Conservation (phyloP, 2,113 vertebrate species). For the Okapia johnstoni region DNA sequence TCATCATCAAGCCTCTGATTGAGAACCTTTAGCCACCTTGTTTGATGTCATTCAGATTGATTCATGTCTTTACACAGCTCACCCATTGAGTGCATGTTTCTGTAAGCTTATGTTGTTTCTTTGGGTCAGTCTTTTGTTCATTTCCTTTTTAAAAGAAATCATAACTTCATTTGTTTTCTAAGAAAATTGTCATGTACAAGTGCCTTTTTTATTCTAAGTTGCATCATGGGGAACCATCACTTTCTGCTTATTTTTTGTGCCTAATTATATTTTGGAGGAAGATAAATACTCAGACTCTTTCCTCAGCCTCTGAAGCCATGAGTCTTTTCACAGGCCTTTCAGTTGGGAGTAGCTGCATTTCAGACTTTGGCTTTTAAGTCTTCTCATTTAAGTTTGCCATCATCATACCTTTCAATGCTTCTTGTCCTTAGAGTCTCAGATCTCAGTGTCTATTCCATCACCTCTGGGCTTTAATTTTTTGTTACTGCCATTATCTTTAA, state of each 20-base stretch:
- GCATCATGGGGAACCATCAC: neutral
- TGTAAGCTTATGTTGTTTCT: neutral
- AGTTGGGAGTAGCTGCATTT: neutral
- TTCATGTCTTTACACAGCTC: neutral
- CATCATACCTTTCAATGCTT: neutral
- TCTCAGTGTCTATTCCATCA: neutral
- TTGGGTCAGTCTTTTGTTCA: neutral
- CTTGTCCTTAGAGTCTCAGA: neutral
- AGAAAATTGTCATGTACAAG: neutral
- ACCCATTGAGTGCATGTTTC: neutral
- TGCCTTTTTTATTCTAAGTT: neutral
- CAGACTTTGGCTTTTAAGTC: neutral
- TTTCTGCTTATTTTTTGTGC: neutral
- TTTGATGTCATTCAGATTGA: neutral
- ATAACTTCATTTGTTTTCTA: neutral
- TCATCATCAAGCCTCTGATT: neutral
- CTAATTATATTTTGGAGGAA: neutral
- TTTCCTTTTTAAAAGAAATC: neutral
- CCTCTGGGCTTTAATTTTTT: neutral
- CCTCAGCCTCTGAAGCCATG: neutral
- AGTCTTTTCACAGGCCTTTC: neutral
- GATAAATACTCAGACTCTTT: neutral
- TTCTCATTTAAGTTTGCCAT: neutral
- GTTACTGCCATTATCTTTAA: neutral
- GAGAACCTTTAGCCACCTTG: neutral